Base-by-base conservation (phyloP, 2,888 invertebrate genomes). In the Epinotia demarniana region DNA sequence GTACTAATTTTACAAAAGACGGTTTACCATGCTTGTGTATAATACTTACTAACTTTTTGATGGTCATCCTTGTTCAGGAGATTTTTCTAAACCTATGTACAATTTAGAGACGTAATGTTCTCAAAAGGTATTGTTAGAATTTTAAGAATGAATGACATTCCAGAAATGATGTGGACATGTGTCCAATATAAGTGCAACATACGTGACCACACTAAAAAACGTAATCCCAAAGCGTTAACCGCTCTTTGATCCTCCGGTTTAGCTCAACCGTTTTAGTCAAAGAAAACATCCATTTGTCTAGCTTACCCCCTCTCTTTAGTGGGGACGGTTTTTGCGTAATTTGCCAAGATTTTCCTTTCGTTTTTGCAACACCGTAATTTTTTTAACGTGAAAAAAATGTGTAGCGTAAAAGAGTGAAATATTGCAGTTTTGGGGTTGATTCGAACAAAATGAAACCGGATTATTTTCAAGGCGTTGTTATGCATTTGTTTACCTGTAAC, bases 311-410 rank as follows among this genome's bases (percentile, higher is more conserved):
- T n/a, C 43, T 19, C 61, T 16, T 19, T 66, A 33, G 33, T n/a
- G 39, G 39, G 58, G 58, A 39, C 39, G 16, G 73, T 78, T 80
- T 79, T 80, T 78, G 77, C 77, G 75, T 77, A 77, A 80, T 79
- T 79, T 76, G 77, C 78, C 73, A 73, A 75, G 68, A 61, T 75
- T 79, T 78, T 78, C 75, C 73, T 73, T 55, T 62, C 53, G 69
- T 83, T 84, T 85, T 84, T 83, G 79, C 78, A 80, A 79, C 81
- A 74, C 61, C 76, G 80, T 83, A 68, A 79, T 80, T 81, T 80
- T 81, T 81, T 79, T 80, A 78, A 77, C 66, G 70, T 62, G 49
- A 72, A 61, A 62, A 72, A 71, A 72, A 64, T 66, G 58, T 58
- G 33, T n/a, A n/a, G n/a, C n/a, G n/a, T 19, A 46, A 68, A 16